Evolutionary conservation across 2,888 invertebrate genomes (phyloP).

Genomic region (Amiota minor): DNA sequence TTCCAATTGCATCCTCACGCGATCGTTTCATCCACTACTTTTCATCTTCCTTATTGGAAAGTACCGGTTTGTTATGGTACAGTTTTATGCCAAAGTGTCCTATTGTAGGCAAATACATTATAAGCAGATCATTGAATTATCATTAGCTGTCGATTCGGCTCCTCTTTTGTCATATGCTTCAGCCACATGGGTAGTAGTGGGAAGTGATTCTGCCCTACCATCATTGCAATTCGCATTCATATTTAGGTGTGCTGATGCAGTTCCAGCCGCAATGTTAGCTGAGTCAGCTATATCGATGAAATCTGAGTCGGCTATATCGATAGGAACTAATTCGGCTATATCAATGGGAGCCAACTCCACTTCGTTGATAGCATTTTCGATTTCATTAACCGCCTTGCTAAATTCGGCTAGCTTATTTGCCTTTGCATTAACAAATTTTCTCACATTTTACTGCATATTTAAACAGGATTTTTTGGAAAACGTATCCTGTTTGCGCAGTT

Average conservation of each 20-base stretch:
- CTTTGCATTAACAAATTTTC: slow-evolving; percentile 82
- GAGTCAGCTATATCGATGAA: slow-evolving; percentile 64
- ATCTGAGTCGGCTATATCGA: too few relatives aligned
- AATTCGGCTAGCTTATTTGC: slow-evolving; percentile 87
- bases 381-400: slow-evolving; percentile 90
- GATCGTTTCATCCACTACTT: slow-evolving; percentile 80
- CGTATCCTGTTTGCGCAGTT: slow-evolving; percentile 90
- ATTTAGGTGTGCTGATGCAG: too few relatives aligned
- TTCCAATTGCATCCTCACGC: slow-evolving; percentile 77
- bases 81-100: slow-evolving; percentile 81
- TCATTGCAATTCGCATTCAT: not conserved
- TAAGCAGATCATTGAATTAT: slow-evolving; percentile 75
- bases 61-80: slow-evolving; percentile 77
- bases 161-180: slow-evolving; percentile 69
- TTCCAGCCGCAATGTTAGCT: slow-evolving; percentile 36
- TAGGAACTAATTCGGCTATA: too few relatives aligned
- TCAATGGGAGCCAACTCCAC: slow-evolving; percentile 75
- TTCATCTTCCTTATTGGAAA: slow-evolving; percentile 77
- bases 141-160: slow-evolving; percentile 62
- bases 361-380: slow-evolving; percentile 81
- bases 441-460: slow-evolving; percentile 84
- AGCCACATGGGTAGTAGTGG: not conserved
- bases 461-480: slow-evolving; percentile 88
- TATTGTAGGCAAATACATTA: slow-evolving; percentile 78
- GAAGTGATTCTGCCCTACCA: not conserved